Evolutionary conservation across 2,888 invertebrate species (phyloP).

Genomic region (Ophion ellenae): DNA sequence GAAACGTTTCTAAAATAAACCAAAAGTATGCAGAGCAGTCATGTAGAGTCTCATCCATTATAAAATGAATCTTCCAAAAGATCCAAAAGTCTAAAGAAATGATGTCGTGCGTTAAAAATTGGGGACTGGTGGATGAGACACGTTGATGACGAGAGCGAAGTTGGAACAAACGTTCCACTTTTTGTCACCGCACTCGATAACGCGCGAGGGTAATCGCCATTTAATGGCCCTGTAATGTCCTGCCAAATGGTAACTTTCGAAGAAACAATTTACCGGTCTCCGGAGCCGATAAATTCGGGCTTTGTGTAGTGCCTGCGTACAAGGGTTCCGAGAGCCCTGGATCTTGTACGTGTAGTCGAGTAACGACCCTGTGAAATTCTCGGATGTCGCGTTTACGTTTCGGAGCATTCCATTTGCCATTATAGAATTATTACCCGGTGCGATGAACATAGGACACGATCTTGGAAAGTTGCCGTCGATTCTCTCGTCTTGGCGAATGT

Average conservation of each 20-base stretch:
- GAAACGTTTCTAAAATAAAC: not conserved
- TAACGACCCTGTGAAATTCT: conserved; percentile 33
- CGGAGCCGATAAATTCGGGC: conserved; percentile 80
- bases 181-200: conserved; percentile 79
- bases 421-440: conserved; percentile 10
- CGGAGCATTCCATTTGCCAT: conserved; percentile 38
- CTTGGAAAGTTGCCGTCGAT: conserved; percentile 7
- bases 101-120: not conserved
- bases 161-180: conserved; percentile 69
- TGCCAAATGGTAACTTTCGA: conserved; percentile 70
- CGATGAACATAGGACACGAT: conserved; percentile 9
- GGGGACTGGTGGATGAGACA: not conserved
- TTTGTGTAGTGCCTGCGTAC: conserved; percentile 51
- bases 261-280: conserved; percentile 79
- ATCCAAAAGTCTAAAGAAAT: not conserved
- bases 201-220: conserved; percentile 80
- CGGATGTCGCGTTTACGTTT: conserved; percentile 10
- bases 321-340: not conserved
- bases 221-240: conserved; percentile 82
- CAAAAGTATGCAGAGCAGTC: too few species aligned
- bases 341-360: conserved; percentile 14
- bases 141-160: conserved; percentile 30
- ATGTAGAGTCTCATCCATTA: too few species aligned
- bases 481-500: not conserved
- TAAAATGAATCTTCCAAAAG: too few species aligned